Base-by-base conservation (phyloP, 2,888 invertebrate species). In the Parnassius smintheus region DNA sequence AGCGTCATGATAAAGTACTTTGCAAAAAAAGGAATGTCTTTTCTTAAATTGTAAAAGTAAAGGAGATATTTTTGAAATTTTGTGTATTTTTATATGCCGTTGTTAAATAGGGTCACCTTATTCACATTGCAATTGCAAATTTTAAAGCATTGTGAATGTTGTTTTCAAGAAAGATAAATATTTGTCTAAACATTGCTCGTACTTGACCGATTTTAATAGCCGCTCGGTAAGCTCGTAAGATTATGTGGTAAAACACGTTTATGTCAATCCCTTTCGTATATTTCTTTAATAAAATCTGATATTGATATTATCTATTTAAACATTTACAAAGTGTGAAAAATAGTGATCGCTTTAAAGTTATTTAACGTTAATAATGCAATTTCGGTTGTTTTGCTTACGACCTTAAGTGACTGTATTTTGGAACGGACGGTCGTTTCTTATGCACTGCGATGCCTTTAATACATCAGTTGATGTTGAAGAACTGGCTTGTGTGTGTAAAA, bases 341-440 rank as follows among this genome's bases (percentile, higher is more conserved):
- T 35, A 35, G 35, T 1, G 35, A 35, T 35, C 35, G 35, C 35
- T 35, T 35, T 35, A 35, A 35, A 7, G 35, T 35, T 35, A 35
- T 35, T 35, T 35, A 35, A 35, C 4, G 4, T 35, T 35, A 7
- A 0, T 42, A 62, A 58, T 54, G 18, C 48, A 12, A 18, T 55
- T 18, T 54, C 51, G 50, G 55, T 13, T 11, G 51, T 46, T 13
- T 35, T 55, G 41, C 18, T 58, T 66, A 59, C 62, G 73, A 67
- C 70, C 70, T 71, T 68, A 63, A 69, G 54, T 60, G 62, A 53
- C 59, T 62, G 59, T 65, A 67, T 71, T 73, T 75, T 72, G 72
- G 70, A 73, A 73, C 64, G 53, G 56, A 59, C 69, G 59, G 53
- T 59, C 57, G 61, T 59, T 41, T 49, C 54, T 66, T 61, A 64